These are phyloP conservation scores for Cantharis nigra DNA, from an alignment of 2,888 invertebrate genomes.

Conservation along the genomic window DNA sequence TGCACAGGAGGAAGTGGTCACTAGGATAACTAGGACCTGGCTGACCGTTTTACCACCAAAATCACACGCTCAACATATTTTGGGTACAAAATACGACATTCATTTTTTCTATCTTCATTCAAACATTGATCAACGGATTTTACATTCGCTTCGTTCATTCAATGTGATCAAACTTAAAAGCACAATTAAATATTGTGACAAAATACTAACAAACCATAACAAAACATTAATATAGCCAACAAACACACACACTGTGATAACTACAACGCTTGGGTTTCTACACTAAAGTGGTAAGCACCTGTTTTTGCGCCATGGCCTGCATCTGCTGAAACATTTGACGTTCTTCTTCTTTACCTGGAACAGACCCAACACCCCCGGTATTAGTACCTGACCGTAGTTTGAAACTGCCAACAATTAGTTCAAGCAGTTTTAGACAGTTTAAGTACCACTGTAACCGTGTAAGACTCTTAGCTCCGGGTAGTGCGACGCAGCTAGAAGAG, in stretches of 20 bases:
- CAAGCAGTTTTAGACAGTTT: conserved; percentile 29
- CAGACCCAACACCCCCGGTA: conserved; percentile 54
- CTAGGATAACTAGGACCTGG: conserved; percentile 23
- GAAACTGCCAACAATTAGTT: conserved; percentile 38
- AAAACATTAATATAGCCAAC: conserved; percentile 4
- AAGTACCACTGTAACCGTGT: conserved; percentile 45
- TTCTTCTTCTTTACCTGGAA: conserved; percentile 93
- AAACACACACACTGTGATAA: conserved; percentile 15
- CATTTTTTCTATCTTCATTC: not conserved
- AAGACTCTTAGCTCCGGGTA: conserved; percentile 44
- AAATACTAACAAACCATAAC: not conserved
- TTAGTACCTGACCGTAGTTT: conserved; percentile 45
- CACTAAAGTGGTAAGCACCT: conserved; percentile 65
- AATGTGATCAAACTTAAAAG: not conserved
- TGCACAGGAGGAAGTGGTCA: conserved; percentile 54
- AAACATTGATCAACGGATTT: not conserved
- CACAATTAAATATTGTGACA: not conserved
- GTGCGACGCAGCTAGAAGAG: conserved; percentile 36
- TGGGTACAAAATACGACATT: conserved; percentile 1
- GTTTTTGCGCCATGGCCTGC: conserved; percentile 96
- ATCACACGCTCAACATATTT: conserved; percentile 28
- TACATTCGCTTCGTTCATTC: not conserved
- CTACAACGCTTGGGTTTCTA: conserved; percentile 20
- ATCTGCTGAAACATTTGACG: conserved; percentile 96
- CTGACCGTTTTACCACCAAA: conserved; percentile 39